These are phyloP conservation scores for Pterocles gutturalis DNA, from an alignment of 2,113 vertebrate species.

Conservation along the genomic window DNA sequence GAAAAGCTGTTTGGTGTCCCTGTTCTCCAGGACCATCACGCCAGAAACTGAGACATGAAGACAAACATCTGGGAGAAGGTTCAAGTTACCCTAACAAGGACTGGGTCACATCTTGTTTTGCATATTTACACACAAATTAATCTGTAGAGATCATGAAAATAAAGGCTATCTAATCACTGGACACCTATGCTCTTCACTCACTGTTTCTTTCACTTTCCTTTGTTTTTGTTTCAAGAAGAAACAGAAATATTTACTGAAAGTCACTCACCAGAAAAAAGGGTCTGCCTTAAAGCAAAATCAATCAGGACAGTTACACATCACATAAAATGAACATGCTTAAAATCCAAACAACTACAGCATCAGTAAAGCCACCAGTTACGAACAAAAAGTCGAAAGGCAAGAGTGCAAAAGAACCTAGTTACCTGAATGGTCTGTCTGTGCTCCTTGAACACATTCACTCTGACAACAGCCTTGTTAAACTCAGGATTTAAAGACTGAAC, in stretches of 20 bases:
- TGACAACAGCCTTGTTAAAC: slow-evolving; percentile 96
- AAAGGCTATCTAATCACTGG: neutral
- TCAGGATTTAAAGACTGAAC: slow-evolving; percentile 98
- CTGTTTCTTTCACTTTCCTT: neutral
- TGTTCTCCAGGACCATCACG: neutral
- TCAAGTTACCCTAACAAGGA: neutral
- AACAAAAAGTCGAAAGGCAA: neutral
- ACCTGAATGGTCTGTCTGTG: slow-evolving; percentile 99
- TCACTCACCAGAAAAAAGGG: neutral
- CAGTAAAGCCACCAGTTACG: neutral
- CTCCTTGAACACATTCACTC: slow-evolving; percentile 97
- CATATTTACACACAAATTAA: neutral
- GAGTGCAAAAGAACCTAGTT: neutral
- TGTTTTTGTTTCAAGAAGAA: neutral
- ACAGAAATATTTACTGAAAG: neutral
- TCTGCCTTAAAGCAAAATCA: neutral
- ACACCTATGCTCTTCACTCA: neutral
- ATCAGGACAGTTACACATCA: neutral
- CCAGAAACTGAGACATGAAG: neutral
- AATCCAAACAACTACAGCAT: neutral
- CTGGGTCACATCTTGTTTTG: neutral
- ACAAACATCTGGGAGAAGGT: neutral
- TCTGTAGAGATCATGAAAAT: neutral
- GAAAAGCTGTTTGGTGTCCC: neutral
- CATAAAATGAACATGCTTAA: neutral